phyloP scores from a whole-genome alignment of 2,888 invertebrate species.

The Unio pictorum region DNA sequence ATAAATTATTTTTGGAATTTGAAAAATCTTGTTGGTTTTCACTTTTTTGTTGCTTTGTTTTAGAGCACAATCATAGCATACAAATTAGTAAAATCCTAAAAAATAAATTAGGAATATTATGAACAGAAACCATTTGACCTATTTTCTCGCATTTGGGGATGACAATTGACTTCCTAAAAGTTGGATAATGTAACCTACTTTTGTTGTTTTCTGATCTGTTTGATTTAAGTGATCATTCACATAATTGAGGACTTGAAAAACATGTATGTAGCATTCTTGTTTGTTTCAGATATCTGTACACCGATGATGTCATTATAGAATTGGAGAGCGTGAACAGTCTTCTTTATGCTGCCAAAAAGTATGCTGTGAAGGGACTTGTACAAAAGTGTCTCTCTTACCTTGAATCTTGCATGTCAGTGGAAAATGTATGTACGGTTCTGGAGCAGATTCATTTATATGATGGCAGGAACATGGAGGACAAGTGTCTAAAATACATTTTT shows the following conservation, averaged over 20 bases:
- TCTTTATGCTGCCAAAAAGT: conserved; percentile 83
- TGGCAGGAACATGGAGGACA: conserved; percentile 76
- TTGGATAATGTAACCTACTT: not conserved
- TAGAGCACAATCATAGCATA: no score
- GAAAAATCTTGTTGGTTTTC: no score
- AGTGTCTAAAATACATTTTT: conserved; percentile 80
- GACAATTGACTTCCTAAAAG: not conserved
- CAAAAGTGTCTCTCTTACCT: conserved; percentile 80
- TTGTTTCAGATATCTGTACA: conserved; percentile 77
- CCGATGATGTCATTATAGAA: conserved; percentile 76
- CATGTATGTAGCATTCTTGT: not conserved
- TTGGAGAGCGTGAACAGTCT: conserved; percentile 79
- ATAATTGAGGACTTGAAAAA: not conserved
- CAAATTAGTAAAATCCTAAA: no score
- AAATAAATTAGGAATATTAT: no score
- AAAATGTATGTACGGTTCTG: conserved; percentile 74
- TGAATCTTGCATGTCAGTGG: conserved; percentile 77
- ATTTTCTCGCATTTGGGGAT: no score
- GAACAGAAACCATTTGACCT: no score
- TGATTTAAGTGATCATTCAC: not conserved
- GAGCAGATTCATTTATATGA: conserved; percentile 52
- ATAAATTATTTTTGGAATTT: no score
- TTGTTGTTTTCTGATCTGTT: no score
- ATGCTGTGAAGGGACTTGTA: conserved; percentile 81
- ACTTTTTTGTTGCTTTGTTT: no score